Base-by-base conservation (phyloP, 2,797 vertebrate species). In the Dicrostonyx torquatus region DNA sequence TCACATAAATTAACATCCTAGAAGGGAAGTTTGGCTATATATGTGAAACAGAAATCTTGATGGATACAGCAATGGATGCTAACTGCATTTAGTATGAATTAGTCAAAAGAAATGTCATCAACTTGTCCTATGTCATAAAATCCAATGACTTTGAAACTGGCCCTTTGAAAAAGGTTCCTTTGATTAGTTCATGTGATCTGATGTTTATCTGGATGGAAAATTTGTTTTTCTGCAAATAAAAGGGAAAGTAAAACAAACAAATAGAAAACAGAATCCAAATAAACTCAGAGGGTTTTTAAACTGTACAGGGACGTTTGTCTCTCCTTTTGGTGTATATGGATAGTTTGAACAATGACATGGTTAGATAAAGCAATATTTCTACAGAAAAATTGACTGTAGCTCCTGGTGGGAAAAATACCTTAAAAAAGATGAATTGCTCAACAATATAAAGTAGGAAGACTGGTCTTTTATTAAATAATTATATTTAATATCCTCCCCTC, bases 81-180 rank as follows among this genome's bases (percentile, higher is more conserved):
- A 88, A 70, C 20, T 93, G 24, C 11, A 86, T 79, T 91, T 83
- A 83, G 83, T 92, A 78, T 92, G 43, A 90, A 88, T 91, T 95
- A 95, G 64, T 93, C 55, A 78, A 80, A 94, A 95, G 55, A 92
- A 93, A 94, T 88, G 86, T 90, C 75, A 66, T 89, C 88, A 85
- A 96, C 90, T 97, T 94, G 12, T 94, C 50, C 78, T 60, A 82
- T 93, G 78, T 95, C 73, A 94, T 70, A 58, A 93, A 93, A 76
- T 34, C 24, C 37, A 89, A 24, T 90, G 29, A 48, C 29, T 87
- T 34, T 78, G 78, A 96, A 96, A 90, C 58, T 89, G 37, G 37
- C 89, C 93, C 58, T 90, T 90, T 85, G 89, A 43, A 94, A 53
- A 88, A 66, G 50, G 48, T 92, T 75, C 40, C 73, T 24, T 31